Conservation (phyloP, 1,140 invertebrate species). For the Drosophila grimshawi region DNA sequence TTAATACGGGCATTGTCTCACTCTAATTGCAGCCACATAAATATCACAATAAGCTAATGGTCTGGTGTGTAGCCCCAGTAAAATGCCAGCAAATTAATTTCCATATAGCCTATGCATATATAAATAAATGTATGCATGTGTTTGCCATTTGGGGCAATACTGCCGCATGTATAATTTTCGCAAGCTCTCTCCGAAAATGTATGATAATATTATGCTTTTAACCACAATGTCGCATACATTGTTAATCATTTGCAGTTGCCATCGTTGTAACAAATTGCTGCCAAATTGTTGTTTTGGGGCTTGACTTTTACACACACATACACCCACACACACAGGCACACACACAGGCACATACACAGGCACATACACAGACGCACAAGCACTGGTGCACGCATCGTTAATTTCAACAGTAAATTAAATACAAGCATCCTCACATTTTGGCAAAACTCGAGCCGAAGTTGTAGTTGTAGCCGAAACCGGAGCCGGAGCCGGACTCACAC, state of each 20-base stretch:
- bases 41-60: slow-evolving; percentile 73
- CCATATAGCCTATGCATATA: slow-evolving; percentile 39
- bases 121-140: slow-evolving; percentile 7
- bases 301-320: slow-evolving; percentile 51
- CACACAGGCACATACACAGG: slow-evolving; percentile 2
- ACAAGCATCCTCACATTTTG: slow-evolving; percentile 63
- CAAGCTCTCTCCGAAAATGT: slow-evolving; percentile 42
- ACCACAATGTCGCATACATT: slow-evolving; percentile 80
- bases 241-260: slow-evolving; percentile 82
- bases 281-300: slow-evolving; percentile 76
- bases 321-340: slow-evolving; percentile 11
- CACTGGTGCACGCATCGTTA: slow-evolving; percentile 63
- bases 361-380: not conserved
- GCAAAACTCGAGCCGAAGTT: slow-evolving; percentile 29
- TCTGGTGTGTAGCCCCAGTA: slow-evolving; percentile 23
- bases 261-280: slow-evolving; percentile 76
- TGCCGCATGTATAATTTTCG: slow-evolving; percentile 22
- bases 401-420: slow-evolving; percentile 82
- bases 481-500: slow-evolving; percentile 12
- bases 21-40: slow-evolving; percentile 71
- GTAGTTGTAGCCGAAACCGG: slow-evolving; percentile 9
- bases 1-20: slow-evolving; percentile 73
- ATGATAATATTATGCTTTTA: slow-evolving; percentile 81
- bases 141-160: not conserved
- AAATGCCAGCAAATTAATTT: slow-evolving; percentile 79